Evolutionary conservation across 2,797 vertebrate genomes (phyloP).

Genomic region (Fundulus diaphanus): DNA sequence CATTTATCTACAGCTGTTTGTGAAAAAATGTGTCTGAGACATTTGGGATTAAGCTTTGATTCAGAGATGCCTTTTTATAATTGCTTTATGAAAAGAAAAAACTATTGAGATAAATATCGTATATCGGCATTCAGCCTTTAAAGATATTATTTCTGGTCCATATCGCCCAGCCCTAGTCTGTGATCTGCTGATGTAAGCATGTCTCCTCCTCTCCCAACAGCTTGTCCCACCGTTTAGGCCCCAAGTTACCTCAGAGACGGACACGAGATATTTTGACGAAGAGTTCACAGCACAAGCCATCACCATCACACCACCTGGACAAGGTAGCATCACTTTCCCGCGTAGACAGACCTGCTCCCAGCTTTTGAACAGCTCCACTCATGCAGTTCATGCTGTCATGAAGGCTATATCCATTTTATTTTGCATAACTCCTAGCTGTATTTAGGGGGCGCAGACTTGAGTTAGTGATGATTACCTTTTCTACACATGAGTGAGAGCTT

Average conservation of each 20-base stretch:
- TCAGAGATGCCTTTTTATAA: too few species aligned
- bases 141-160: too few species aligned
- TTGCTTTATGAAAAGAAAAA: too few species aligned
- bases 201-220: conserved; percentile 75
- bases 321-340: conserved; percentile 82
- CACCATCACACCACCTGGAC: conserved; percentile 97
- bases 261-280: conserved; percentile 97
- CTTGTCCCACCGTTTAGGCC: conserved; percentile 95
- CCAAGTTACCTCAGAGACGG: conserved; percentile 97
- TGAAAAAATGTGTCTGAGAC: too few species aligned
- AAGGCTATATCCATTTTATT: background rate
- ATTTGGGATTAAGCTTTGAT: too few species aligned
- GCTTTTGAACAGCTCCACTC: background rate
- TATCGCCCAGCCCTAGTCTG: too few species aligned
- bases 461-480: conserved; percentile 13
- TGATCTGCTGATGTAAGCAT: conserved; percentile 57
- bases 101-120: too few species aligned
- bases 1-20: too few species aligned
- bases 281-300: conserved; percentile 99
- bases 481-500: conserved; percentile 10
- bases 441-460: background rate
- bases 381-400: background rate
- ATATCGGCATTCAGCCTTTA: too few species aligned
- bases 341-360: background rate
- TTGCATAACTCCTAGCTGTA: background rate